Percentiles rank a stretch among this genome's conserved stretches.
phyloP scores from a whole-genome alignment of 2,113 vertebrate species.

The Semicossyphus pulcher region DNA sequence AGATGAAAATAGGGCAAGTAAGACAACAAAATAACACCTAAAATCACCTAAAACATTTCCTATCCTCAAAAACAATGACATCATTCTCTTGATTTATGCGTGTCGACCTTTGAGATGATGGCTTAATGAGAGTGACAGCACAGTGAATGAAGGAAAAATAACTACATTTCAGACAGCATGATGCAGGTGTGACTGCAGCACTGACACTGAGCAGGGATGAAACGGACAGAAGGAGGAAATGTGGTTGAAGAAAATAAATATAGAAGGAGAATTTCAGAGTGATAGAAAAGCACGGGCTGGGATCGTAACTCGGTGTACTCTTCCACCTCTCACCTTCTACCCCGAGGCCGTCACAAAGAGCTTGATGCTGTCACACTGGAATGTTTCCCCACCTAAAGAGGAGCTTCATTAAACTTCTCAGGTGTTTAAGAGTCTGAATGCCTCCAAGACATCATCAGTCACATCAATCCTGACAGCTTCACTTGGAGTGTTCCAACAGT shows the following conservation, averaged over 20 bases:
- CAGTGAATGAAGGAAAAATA: conserved; percentile 19
- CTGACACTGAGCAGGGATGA: neutral
- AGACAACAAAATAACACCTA: neutral
- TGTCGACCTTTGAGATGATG: neutral
- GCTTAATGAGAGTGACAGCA: conserved; percentile 37
- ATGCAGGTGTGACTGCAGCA: conserved; percentile 33
- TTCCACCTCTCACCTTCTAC: conserved; percentile 45
- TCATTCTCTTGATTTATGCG: conserved; percentile 10
- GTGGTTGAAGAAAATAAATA: neutral
- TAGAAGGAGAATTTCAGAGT: conserved; percentile 2
- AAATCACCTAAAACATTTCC: too few relatives aligned
- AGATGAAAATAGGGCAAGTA: neutral
- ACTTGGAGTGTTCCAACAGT: neutral
- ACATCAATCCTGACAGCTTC: neutral
- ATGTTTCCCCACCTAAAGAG: conserved; percentile 50
- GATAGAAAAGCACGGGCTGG: conserved; percentile 8
- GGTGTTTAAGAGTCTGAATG: conserved; percentile 31
- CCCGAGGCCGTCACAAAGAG: conserved; percentile 28
- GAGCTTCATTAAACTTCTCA: conserved; percentile 35
- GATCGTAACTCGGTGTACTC: conserved; percentile 9
- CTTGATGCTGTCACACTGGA: conserved; percentile 43
- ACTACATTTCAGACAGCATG: neutral
- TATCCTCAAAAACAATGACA: conserved; percentile 17
- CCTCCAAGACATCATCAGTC: conserved; percentile 17
- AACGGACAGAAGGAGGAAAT: neutral